These are phyloP conservation scores for Prionailurus bengalensis DNA, from an alignment of 2,113 vertebrate genomes.

Conservation along the genomic window DNA sequence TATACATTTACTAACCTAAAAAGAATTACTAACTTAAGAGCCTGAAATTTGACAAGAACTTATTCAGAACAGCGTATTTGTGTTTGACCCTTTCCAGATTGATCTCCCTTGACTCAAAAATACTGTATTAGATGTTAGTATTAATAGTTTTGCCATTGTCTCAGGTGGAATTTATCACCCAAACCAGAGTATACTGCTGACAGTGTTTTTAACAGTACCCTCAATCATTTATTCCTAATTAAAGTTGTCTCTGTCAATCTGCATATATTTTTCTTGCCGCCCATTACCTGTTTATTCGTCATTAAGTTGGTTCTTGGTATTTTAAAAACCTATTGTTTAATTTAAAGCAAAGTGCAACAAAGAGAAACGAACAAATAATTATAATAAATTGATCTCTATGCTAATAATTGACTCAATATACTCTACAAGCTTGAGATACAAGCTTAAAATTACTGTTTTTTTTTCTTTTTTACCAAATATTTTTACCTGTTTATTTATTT, in stretches of 20 bases:
- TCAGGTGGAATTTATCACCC: background rate
- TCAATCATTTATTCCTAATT: background rate
- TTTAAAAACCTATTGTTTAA: background rate
- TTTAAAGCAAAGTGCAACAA: background rate
- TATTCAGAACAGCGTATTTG: background rate
- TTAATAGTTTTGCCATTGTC: background rate
- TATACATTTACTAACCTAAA: constrained; percentile 1
- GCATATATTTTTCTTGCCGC: background rate
- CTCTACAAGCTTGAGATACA: background rate
- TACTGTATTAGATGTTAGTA: background rate
- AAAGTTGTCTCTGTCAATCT: background rate
- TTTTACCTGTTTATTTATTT: too few species aligned
- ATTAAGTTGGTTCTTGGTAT: background rate
- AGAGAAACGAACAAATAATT: background rate
- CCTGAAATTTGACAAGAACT: background rate
- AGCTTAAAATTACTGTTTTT: background rate
- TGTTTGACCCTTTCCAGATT: background rate
- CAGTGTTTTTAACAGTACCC: background rate
- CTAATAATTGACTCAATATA: background rate
- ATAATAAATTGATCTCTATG: background rate
- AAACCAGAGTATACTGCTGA: background rate
- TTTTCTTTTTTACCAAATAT: too few species aligned
- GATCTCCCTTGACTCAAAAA: background rate
- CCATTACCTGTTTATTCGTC: background rate
- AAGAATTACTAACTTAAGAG: background rate